phyloP scores from a whole-genome alignment of 2,797 vertebrate species.

The Alosa sapidissima region DNA sequence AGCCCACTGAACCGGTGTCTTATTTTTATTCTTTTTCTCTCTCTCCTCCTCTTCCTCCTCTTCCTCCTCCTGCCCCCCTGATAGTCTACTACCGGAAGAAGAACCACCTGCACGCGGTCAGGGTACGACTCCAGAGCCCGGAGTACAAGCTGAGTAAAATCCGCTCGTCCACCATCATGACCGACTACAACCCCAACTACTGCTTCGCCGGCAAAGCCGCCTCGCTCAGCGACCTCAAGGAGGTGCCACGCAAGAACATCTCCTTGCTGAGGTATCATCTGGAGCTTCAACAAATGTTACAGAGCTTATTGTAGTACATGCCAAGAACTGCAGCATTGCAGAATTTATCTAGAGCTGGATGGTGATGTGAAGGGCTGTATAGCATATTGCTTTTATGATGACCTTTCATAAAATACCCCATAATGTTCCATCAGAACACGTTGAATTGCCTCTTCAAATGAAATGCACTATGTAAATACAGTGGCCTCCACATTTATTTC shows the following conservation, averaged over 20 bases:
- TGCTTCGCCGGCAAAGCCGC: constrained; percentile 85
- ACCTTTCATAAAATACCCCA: not conserved
- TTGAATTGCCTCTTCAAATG: too few species aligned
- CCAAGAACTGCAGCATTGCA: too few species aligned
- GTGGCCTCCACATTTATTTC: too few species aligned
- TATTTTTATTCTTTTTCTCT: not conserved
- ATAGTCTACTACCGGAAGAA: constrained; percentile 89
- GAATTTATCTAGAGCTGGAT: not conserved
- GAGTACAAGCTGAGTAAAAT: constrained; percentile 92
- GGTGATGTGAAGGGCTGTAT: too few species aligned
- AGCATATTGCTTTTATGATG: too few species aligned
- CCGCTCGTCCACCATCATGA: constrained; percentile 89
- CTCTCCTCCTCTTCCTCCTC: not conserved
- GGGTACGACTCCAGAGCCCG: constrained; percentile 81
- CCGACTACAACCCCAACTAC: constrained; percentile 92
- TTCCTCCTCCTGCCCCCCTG: constrained; percentile 38
- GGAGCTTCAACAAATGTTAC: not conserved
- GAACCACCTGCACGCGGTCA: constrained; percentile 80
- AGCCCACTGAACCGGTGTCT: constrained; percentile 16
- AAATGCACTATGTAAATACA: too few species aligned
- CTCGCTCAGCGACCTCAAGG: constrained; percentile 82
- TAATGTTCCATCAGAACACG: too few species aligned
- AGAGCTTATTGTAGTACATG: not conserved
- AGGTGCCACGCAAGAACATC: constrained; percentile 89
- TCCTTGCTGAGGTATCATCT: constrained; percentile 81